These are phyloP conservation scores for Furcifer pardalis DNA, from an alignment of 2,797 vertebrate genomes.

Conservation along the genomic window DNA sequence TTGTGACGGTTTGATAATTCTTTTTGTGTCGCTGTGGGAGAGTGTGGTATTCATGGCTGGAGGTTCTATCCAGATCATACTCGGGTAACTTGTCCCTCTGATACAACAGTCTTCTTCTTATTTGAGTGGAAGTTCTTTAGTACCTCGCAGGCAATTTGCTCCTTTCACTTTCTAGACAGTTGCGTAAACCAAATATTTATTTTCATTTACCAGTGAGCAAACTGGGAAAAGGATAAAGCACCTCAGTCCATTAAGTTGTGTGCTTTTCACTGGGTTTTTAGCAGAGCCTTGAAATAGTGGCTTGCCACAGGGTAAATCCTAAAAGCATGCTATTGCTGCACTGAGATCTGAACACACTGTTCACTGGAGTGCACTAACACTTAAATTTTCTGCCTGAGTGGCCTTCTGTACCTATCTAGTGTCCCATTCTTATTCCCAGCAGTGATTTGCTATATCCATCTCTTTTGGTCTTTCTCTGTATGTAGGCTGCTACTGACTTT, in stretches of 20 bases:
- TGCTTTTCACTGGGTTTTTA: background rate
- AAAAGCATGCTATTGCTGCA: background rate
- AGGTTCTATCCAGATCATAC: too few species aligned
- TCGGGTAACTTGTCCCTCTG: background rate
- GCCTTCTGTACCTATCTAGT: background rate
- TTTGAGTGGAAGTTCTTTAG: background rate
- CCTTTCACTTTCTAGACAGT: background rate
- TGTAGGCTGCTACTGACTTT: background rate
- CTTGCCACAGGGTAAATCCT: slow-evolving; percentile 5
- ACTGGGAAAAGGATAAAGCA: slow-evolving; percentile 4
- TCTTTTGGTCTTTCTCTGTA: background rate
- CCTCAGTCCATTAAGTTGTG: background rate
- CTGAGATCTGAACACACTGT: background rate
- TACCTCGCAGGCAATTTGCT: background rate
- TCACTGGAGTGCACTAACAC: background rate
- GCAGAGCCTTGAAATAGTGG: background rate
- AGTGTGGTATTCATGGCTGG: too few species aligned
- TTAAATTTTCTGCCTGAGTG: background rate
- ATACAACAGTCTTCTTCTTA: background rate
- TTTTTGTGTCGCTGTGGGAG: too few species aligned
- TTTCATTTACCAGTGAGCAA: background rate
- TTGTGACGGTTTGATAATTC: background rate
- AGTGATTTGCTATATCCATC: background rate
- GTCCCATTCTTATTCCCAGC: background rate
- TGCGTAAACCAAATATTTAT: slow-evolving; percentile 1